Conservation (phyloP, 1,140 invertebrate genomes). For the Microplitis demolitor region DNA sequence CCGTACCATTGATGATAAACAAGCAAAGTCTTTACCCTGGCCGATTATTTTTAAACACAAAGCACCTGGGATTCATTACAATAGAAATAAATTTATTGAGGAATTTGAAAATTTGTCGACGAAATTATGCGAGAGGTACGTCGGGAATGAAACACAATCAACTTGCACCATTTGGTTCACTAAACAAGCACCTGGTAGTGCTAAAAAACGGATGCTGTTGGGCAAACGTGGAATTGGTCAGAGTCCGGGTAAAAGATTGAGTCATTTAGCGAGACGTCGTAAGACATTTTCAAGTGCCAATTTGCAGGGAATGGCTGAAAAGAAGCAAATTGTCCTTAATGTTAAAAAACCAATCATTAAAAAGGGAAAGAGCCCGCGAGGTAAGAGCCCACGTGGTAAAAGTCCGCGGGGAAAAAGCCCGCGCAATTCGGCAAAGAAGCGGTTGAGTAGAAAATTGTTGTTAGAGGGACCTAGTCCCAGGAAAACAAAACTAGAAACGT, state of each 20-base stretch:
- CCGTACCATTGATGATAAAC: constrained; percentile 42
- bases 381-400: constrained; percentile 53
- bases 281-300: constrained; percentile 69
- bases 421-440: constrained; percentile 53
- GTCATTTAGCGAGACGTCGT: constrained; percentile 68
- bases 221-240: constrained; percentile 63
- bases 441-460: constrained; percentile 38
- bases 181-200: constrained; percentile 61
- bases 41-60: constrained; percentile 64
- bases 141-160: constrained; percentile 70
- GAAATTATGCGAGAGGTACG: constrained; percentile 67
- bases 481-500: constrained; percentile 56
- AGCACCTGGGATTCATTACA: constrained; percentile 71
- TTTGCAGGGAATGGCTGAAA: constrained; percentile 50
- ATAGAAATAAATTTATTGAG: constrained; percentile 66
- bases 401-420: constrained; percentile 51
- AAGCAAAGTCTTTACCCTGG: constrained; percentile 56
- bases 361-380: constrained; percentile 48
- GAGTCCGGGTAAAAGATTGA: constrained; percentile 70
- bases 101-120: constrained; percentile 66
- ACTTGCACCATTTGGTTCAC: constrained; percentile 67
- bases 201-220: constrained; percentile 62
- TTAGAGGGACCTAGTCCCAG: constrained; percentile 47
- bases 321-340: constrained; percentile 49
- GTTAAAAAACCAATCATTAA: constrained; percentile 48